Evolutionary conservation across 2,113 vertebrate genomes (phyloP), one percentile per base, ranked within the genome.

Genomic region (Amia ocellicauda): DNA sequence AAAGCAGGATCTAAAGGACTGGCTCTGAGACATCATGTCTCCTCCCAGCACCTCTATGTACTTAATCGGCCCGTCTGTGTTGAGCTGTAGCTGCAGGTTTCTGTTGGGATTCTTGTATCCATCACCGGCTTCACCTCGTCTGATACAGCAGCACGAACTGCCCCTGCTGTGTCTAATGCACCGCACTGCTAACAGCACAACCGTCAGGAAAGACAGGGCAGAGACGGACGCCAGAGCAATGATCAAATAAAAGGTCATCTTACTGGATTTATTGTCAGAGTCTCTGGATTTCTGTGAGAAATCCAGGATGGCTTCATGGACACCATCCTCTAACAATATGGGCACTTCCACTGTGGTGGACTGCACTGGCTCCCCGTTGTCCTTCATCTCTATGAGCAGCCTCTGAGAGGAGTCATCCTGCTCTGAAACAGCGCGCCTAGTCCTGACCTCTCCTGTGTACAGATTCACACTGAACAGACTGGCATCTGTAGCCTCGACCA

Each of bases 21-120:
- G 83, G 76, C 84, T 86, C 74, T 84, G 90, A 1, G 89, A 89
- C 58, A 90, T 76, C 26, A 85, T 81, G 75, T 88, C 85, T 70
- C 88, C 91, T 63, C 85, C 86, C 69, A 86, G 83, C 66, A 90
- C 88, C 0, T 90, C 89, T 80, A 89, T 82, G 78, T 90, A 92
- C 13, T 91, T 90, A 78, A 91, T 90, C 67, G 90, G 86, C 67
- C 88, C 87, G 60, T 90, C 86, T 55, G 83, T 79, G 74, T 90
- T 90, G 74, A 87, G 87, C 74, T 89, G 90, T 69, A 88, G 82
- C 0, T 68, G 80, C 66, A 91, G 83, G 77, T 88, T 88, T 69
- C 87, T 86, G 62, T 84, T 27, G 0, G 87, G 73, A 63, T 85
- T 83, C 73, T 80, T 81, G 69, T 79, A 73, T 71, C 71, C 70